phyloP scores from a whole-genome alignment of 2,113 vertebrate genomes.

The Anseranas semipalmata region DNA sequence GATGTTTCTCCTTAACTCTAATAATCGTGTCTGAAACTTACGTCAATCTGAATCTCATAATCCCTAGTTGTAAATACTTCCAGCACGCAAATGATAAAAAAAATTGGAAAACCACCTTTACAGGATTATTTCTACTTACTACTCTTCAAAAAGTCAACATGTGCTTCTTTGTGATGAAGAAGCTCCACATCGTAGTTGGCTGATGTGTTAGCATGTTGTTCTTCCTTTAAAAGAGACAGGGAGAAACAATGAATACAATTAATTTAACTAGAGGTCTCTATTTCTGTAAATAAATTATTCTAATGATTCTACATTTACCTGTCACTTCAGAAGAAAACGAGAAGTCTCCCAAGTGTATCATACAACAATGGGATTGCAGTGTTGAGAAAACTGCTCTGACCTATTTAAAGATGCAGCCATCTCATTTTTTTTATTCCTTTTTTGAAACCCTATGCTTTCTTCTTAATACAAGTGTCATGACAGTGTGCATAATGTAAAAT shows the following conservation, averaged over 20 bases:
- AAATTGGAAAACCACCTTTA: neutral
- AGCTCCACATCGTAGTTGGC: conserved; percentile 98
- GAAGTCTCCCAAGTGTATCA: conserved; percentile 14
- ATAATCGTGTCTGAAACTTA: neutral
- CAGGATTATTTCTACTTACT: conserved; percentile 76
- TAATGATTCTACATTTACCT: conserved; percentile 12
- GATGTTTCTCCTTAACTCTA: no score
- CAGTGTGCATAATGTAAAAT: neutral
- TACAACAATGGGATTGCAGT: neutral
- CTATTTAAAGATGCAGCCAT: conserved; percentile 72
- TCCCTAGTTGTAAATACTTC: neutral
- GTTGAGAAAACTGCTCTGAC: conserved; percentile 8
- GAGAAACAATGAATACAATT: neutral
- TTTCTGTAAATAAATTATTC: neutral
- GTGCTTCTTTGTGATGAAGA: conserved; percentile 96
- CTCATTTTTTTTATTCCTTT: neutral
- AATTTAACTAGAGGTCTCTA: neutral
- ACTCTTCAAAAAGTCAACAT: conserved; percentile 94
- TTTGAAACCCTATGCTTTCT: neutral
- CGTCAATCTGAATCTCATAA: neutral
- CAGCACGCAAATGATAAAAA: neutral
- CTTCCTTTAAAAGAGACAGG: conserved; percentile 85
- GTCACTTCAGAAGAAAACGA: conserved; percentile 29
- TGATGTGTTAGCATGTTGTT: conserved; percentile 98
- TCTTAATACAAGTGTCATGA: neutral